These are phyloP conservation scores for Tromatobia lineatoria DNA, from an alignment of 2,888 invertebrate species.

Conservation along the genomic window DNA sequence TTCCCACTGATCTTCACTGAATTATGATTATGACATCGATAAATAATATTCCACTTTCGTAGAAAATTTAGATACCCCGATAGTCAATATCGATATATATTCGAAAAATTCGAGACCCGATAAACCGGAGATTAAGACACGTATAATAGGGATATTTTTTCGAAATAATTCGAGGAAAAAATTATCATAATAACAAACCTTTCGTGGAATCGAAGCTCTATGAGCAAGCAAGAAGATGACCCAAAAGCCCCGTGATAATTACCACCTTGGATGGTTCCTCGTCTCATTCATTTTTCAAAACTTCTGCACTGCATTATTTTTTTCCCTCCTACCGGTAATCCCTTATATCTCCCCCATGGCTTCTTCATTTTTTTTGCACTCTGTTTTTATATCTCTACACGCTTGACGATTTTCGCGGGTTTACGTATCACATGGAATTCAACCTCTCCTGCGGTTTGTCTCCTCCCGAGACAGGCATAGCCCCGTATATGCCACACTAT, in stretches of 20 bases:
- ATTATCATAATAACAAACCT: too few species aligned
- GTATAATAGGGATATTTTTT: too few species aligned
- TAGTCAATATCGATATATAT: too few species aligned
- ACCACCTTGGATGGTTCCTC: conserved; percentile 41
- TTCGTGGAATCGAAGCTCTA: neutral
- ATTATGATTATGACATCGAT: too few species aligned
- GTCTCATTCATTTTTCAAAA: conserved; percentile 26
- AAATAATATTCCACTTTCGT: too few species aligned
- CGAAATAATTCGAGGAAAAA: too few species aligned
- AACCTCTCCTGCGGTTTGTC: conserved; percentile 7
- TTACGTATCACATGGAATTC: conserved; percentile 7
- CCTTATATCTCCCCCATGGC: neutral
- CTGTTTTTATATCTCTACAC: conserved; percentile 15
- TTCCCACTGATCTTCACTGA: too few species aligned
- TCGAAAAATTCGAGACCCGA: too few species aligned
- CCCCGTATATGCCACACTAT: conserved; percentile 36
- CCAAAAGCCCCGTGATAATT: conserved; percentile 51
- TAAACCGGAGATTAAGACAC: too few species aligned
- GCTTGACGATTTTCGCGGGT: conserved; percentile 6
- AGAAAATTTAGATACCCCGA: too few species aligned
- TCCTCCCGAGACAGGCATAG: neutral
- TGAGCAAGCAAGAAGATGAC: conserved; percentile 8
- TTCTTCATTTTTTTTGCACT: conserved; percentile 37
- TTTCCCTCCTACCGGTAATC: neutral
- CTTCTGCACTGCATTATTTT: neutral